A percentile compares a stretch with the other conserved stretches of the same genome.
Evolutionary conservation across 2,113 vertebrate species (phyloP).

Genomic region (Syngnathoides biaculeatus): DNA sequence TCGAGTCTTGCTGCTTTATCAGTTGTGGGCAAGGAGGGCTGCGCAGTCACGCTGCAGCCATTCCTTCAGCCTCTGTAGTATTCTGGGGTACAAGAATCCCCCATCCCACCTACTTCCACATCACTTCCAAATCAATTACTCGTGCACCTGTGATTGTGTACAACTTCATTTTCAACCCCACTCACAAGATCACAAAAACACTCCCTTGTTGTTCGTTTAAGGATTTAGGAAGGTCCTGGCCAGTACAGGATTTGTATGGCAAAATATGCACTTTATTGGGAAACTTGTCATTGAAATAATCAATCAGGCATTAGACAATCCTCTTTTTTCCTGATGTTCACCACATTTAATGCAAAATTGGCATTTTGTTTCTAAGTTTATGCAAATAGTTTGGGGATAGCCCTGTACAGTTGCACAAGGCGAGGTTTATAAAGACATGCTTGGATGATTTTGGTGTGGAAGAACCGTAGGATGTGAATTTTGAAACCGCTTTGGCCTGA

Average conservation of each 20-base stretch:
- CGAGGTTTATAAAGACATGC: neutral
- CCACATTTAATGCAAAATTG: neutral
- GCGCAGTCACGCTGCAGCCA: constrained; percentile 38
- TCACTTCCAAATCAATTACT: too few species aligned
- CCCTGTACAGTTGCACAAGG: neutral
- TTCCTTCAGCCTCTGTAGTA: constrained; percentile 35
- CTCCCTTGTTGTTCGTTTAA: constrained; percentile 2
- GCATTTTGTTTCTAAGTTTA: neutral
- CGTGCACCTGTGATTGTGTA: constrained; percentile 19
- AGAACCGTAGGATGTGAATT: neutral
- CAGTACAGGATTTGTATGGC: constrained; percentile 4
- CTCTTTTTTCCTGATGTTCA: neutral
- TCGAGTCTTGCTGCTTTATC: constrained; percentile 57
- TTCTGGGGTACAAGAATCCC: constrained; percentile 17
- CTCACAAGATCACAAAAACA: constrained; percentile 7
- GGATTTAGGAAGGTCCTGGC: constrained; percentile 11
- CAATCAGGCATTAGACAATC: neutral
- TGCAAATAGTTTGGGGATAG: neutral
- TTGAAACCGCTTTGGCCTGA: too few species aligned
- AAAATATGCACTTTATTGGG: neutral
- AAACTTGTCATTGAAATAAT: neutral
- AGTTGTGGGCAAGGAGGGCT: constrained; percentile 45
- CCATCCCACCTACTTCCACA: neutral
- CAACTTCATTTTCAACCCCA: constrained; percentile 4
- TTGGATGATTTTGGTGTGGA: neutral